Evolutionary conservation across 2,888 invertebrate genomes (phyloP).

Genomic region (Seira musarum): DNA sequence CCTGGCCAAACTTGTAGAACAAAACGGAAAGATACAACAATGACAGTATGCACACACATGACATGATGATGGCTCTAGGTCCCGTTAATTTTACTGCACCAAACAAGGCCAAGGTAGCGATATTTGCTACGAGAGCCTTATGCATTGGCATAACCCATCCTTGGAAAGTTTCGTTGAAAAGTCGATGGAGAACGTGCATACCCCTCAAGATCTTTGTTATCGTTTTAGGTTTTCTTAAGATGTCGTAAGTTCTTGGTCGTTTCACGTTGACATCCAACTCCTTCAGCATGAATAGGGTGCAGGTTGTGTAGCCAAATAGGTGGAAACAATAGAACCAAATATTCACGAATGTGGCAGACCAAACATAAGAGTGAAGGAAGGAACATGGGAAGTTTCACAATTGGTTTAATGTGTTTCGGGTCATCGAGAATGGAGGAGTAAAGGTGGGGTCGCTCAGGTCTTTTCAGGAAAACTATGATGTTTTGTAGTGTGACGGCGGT

Average conservation of each 20-base stretch:
- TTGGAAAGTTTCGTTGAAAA: constrained; percentile 13
- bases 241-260: background rate
- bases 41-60: background rate
- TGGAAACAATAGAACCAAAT: constrained; percentile 24
- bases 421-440: too few species aligned
- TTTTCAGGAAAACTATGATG: too few species aligned
- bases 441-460: too few species aligned
- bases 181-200: constrained; percentile 23
- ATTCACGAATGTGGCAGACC: background rate
- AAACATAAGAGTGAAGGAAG: constrained; percentile 7
- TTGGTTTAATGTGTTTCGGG: too few species aligned
- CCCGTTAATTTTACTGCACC: constrained; percentile 20
- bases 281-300: background rate
- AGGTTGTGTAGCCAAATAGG: constrained; percentile 21
- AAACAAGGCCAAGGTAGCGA: constrained; percentile 5
- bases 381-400: too few species aligned
- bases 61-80: constrained; percentile 14
- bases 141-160: constrained; percentile 11
- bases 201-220: background rate
- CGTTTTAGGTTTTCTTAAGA: background rate
- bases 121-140: background rate
- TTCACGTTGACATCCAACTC: constrained; percentile 22
- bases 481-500: too few species aligned
- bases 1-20: constrained; percentile 35
- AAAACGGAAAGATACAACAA: constrained; percentile 22